phyloP scores from a whole-genome alignment of 1,140 invertebrate genomes.

The Heliconius nattereri region DNA sequence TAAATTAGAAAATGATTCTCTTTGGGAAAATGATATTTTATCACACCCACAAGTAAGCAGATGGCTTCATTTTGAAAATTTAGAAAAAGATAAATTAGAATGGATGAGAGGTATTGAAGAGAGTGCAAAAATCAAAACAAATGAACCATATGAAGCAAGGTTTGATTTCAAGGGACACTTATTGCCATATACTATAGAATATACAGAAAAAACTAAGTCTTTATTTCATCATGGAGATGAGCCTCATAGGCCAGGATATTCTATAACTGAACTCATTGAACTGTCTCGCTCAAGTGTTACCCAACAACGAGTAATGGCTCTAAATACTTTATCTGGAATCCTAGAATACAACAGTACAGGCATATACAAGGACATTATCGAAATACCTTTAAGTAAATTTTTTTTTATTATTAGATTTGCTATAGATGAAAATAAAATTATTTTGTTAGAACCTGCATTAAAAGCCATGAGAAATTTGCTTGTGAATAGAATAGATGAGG shows the following conservation, averaged over 20 bases:
- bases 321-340: constrained; percentile 90
- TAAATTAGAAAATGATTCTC: constrained; percentile 18
- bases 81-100: constrained; percentile 91
- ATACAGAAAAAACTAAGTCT: constrained; percentile 82
- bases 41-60: constrained; percentile 83
- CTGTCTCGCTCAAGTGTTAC: constrained; percentile 85
- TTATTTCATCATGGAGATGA: constrained; percentile 96
- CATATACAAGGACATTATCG: constrained; percentile 86
- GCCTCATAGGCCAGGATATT: constrained; percentile 93
- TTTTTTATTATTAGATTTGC: constrained; percentile 92
- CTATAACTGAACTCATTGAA: constrained; percentile 91
- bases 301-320: constrained; percentile 90
- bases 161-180: constrained; percentile 86
- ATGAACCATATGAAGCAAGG: constrained; percentile 87
- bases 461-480: constrained; percentile 87
- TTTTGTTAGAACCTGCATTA: constrained; percentile 87
- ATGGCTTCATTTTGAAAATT: constrained; percentile 90
- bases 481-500: constrained; percentile 89
- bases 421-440: constrained; percentile 90
- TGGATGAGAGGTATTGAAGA: constrained; percentile 90
- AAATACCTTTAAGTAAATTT: constrained; percentile 85
- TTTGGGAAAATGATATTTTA: constrained; percentile 83
- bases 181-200: constrained; percentile 84
- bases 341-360: constrained; percentile 87
- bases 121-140: constrained; percentile 61